Evolutionary conservation across 2,888 invertebrate genomes (phyloP).

Genomic region (Pantelozetes paolii): DNA sequence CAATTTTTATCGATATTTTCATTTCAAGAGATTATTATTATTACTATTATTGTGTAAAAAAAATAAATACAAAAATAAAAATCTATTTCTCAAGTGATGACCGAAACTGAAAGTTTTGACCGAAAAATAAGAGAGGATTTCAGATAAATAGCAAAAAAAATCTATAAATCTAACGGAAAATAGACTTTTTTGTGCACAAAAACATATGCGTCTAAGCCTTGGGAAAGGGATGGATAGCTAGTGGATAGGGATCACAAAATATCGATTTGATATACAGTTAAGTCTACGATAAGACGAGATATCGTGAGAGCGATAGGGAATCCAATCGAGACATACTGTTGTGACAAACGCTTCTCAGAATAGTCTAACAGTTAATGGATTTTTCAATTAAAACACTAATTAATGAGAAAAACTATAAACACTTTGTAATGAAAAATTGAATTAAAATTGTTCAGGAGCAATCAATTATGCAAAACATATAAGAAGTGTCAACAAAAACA

Average conservation of each 20-base stretch:
- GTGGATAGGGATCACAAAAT: neutral
- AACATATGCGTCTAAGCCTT: neutral
- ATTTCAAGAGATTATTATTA: no score
- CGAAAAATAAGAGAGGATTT: neutral
- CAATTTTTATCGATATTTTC: no score
- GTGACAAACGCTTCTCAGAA: no score
- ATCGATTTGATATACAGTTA: conserved; percentile 13
- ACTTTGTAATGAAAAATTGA: neutral
- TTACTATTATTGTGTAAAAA: no score
- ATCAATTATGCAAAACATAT: conserved; percentile 27
- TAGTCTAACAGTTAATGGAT: neutral
- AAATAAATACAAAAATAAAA: no score
- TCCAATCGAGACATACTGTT: neutral
- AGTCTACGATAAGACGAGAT: neutral
- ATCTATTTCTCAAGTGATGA: no score
- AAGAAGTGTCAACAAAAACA: conserved; percentile 8
- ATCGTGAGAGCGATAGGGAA: neutral
- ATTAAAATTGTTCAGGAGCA: neutral
- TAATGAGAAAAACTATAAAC: neutral
- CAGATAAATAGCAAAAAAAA: neutral
- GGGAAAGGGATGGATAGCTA: no score
- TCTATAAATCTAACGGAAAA: conserved; percentile 5
- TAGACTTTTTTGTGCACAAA: neutral
- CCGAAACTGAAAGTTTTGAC: no score
- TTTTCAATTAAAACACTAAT: conserved; percentile 25